These are phyloP conservation scores for Schizotus pectinicornis DNA, from an alignment of 2,888 invertebrate species.

Conservation along the genomic window DNA sequence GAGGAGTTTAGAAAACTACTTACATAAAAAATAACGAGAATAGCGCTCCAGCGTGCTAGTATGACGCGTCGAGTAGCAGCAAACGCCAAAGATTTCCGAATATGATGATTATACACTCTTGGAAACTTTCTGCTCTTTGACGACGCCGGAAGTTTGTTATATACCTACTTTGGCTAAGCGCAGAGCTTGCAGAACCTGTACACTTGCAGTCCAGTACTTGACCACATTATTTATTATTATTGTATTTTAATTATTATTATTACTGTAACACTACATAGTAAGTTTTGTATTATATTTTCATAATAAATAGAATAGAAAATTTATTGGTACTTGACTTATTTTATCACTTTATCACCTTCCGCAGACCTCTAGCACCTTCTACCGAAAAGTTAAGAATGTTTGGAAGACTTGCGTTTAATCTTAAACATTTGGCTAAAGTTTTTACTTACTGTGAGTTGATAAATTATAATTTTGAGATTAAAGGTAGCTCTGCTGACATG, in stretches of 20 bases:
- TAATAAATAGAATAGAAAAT: slow-evolving; percentile 62
- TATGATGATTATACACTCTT: slow-evolving; percentile 7
- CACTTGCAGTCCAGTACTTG: slow-evolving; percentile 60
- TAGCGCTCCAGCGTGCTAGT: slow-evolving; percentile 51
- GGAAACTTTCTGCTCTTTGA: neutral
- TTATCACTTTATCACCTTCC: too few species aligned
- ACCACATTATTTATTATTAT: slow-evolving; percentile 54
- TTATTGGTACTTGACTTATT: neutral
- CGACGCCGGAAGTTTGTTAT: neutral
- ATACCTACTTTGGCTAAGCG: slow-evolving; percentile 40
- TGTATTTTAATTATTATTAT: slow-evolving; percentile 46
- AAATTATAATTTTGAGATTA: too few species aligned
- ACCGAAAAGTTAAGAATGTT: too few species aligned
- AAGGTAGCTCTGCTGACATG: too few species aligned
- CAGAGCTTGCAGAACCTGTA: slow-evolving; percentile 54
- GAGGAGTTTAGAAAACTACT: slow-evolving; percentile 42
- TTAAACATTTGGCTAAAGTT: too few species aligned
- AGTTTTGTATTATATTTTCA: slow-evolving; percentile 63
- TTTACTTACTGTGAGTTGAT: too few species aligned
- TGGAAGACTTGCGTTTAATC: too few species aligned
- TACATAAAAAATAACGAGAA: slow-evolving; percentile 21
- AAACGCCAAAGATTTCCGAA: slow-evolving; percentile 45
- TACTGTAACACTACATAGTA: slow-evolving; percentile 58
- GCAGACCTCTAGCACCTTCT: too few species aligned
- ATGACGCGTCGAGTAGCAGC: slow-evolving; percentile 50